phyloP scores from a whole-genome alignment of 2,113 vertebrate species.

The Phoenicopterus ruber region DNA sequence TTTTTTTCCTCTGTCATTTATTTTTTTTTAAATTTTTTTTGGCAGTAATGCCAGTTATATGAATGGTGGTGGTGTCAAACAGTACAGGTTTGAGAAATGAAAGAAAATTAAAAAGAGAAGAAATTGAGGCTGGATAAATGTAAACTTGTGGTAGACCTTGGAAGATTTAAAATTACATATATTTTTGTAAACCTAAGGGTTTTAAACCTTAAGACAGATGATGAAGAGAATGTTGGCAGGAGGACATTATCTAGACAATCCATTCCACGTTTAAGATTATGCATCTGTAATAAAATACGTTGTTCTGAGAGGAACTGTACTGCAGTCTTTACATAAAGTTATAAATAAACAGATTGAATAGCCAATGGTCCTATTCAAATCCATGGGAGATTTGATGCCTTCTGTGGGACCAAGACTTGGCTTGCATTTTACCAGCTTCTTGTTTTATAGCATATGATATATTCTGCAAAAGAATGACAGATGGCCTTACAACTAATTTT shows the following conservation, averaged over 20 bases:
- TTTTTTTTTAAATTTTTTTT: not conserved
- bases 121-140: not conserved
- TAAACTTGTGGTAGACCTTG: not conserved
- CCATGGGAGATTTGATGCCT: not conserved
- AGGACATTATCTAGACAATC: not conserved
- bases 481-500: not conserved
- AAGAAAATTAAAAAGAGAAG: not conserved
- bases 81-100: not conserved
- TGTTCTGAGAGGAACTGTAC: not conserved
- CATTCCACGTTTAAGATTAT: not conserved
- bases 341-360: not conserved
- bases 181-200: not conserved
- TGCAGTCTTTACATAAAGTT: not conserved
- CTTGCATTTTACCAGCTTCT: not conserved
- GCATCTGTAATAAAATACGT: not conserved
- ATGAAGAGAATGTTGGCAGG: not conserved
- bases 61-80: not conserved
- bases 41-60: not conserved
- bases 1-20: accelerated
- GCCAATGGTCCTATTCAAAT: not conserved
- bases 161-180: not conserved
- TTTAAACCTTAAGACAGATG: not conserved
- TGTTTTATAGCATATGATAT: not conserved
- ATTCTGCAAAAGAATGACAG: not conserved
- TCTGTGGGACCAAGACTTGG: not conserved